Conservation (phyloP, 2,797 vertebrate species). For the Rachycentron canadum region DNA sequence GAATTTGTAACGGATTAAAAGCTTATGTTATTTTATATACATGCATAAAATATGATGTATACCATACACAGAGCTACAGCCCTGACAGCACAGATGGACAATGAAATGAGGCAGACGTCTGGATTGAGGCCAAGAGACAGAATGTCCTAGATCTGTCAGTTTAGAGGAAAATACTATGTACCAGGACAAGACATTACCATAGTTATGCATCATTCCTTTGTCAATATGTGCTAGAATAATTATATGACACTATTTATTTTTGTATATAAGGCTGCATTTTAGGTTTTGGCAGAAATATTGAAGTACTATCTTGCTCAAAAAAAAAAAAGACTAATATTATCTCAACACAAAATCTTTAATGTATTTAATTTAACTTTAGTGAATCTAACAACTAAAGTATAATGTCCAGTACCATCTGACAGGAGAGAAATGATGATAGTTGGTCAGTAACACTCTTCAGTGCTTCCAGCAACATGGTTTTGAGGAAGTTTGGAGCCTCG, state of each 20-base stretch:
- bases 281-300: neutral
- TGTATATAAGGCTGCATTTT: neutral
- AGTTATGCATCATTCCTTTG: conserved; percentile 49
- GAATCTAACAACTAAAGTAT: conserved; percentile 21
- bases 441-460: conserved; percentile 49
- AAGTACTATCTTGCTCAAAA: neutral
- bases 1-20: conserved; percentile 1
- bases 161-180: conserved; percentile 35
- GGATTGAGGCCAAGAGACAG: conserved; percentile 65
- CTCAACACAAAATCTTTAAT: conserved; percentile 4
- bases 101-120: conserved; percentile 57
- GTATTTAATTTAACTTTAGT: conserved; percentile 26
- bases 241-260: neutral
- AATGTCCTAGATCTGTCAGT: conserved; percentile 66
- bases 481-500: conserved; percentile 68
- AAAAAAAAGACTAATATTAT: neutral
- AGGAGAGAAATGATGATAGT: conserved; percentile 56
- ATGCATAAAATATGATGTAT: conserved; percentile 9
- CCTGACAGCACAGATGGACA: conserved; percentile 36
- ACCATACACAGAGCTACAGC: neutral
- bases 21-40: conserved; percentile 1
- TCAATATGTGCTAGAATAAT: conserved; percentile 30
- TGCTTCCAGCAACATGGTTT: conserved; percentile 73
- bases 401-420: conserved; percentile 51
- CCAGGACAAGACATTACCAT: conserved; percentile 24